Evolutionary conservation across 1,140 invertebrate species (phyloP).

Genomic region (Bacillus rossius): DNA sequence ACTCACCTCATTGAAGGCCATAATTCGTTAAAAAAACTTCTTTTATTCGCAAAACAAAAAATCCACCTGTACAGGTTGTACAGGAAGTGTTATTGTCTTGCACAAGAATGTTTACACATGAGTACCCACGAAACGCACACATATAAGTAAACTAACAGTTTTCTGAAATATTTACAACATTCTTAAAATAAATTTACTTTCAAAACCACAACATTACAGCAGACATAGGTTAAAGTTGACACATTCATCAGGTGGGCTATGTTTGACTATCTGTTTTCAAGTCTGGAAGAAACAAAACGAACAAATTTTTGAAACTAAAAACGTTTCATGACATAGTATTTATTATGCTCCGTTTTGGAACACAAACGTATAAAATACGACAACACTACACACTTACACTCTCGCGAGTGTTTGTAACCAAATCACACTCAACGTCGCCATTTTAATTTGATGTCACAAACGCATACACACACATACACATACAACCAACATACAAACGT

Average conservation of each 20-base stretch:
- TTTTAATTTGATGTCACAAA: conserved; percentile 14
- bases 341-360: not conserved
- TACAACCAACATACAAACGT: too few species aligned
- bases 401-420: conserved; percentile 4
- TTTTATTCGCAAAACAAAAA: too few species aligned
- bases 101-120: conserved; percentile 15
- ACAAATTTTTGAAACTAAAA: not conserved
- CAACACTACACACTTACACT: not conserved
- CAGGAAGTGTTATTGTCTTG: conserved; percentile 9
- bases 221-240: conserved; percentile 6
- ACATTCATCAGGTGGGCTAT: conserved; percentile 16
- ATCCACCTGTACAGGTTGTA: not conserved
- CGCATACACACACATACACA: too few species aligned
- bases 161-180: conserved; percentile 1
- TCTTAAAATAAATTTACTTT: not conserved
- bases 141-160: not conserved
- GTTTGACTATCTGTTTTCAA: not conserved
- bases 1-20: conserved; percentile 17
- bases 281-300: not conserved
- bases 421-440: conserved; percentile 11
- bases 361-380: not conserved
- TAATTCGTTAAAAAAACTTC: not conserved
- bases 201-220: not conserved
- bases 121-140: not conserved
- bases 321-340: not conserved